Evolutionary conservation across 2,797 vertebrate genomes (phyloP), one percentile per base, ranked within the genome.

Genomic region (Poeciliopsis presidionis): DNA sequence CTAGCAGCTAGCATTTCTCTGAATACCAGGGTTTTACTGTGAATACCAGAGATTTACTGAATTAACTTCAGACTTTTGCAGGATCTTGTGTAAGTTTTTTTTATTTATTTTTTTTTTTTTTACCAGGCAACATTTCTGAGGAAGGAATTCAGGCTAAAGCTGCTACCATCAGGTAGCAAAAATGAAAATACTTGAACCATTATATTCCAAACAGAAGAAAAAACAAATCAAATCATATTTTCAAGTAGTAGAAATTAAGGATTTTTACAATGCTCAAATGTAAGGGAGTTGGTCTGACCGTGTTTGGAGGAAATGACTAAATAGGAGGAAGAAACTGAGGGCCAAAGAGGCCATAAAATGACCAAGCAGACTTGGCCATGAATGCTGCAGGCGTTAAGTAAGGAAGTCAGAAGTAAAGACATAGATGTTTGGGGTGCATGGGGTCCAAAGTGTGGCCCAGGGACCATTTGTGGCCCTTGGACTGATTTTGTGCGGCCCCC

Each of bases 341-440:
- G 87, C 86, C 73, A 41, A 87, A 80, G 80, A 91, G 86, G 77
- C 85, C 81, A 90, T 95, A 93, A 95, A 95, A 92, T 92, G 81
- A 90, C 93, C 91, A 89, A 85, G 89, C 85, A 91, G 87, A 90
- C 80, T 93, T 95, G 92, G 92, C 91, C 76, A 87, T 90, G 86
- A 90, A 91, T 45, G 49, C 78, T 84, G 82, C 79, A 82, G 79
- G 85, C 92, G 93, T 94, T 92, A 94, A 41, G 39, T 84, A 87
- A 89, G 87, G 91, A 90, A 75, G 73, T 47, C n/a, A 33, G 22
- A 86, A 46, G 81, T 88, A 83, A 86, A 83, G 80, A 74, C 74
- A 79, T 78, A 39, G 75, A 82, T 57, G n/a, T 57, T 28, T 51
- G 20, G 18, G 16, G 5, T 20, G 16, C 18, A 18, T 7, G 16